These are phyloP conservation scores for Dunckerocampus dactyliophorus DNA, from an alignment of 2,113 vertebrate genomes.

Conservation along the genomic window DNA sequence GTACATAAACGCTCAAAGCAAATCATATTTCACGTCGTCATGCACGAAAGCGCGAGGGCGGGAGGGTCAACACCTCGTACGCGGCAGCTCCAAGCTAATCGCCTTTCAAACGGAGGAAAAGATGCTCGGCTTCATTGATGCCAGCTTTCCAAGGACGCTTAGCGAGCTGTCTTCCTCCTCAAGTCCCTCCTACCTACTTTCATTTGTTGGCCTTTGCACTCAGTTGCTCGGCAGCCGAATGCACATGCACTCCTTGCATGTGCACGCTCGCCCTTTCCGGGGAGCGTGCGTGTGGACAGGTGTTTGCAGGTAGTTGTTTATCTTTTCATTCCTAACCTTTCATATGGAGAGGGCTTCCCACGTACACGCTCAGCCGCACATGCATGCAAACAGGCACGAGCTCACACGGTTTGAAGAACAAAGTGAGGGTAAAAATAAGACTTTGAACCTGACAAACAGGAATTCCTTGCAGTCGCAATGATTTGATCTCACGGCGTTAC, in stretches of 20 bases:
- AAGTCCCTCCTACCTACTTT: constrained; percentile 21
- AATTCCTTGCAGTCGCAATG: constrained; percentile 55
- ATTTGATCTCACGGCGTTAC: constrained; percentile 54
- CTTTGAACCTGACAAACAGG: constrained; percentile 59
- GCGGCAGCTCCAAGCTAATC: constrained; percentile 97
- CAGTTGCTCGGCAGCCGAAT: constrained; percentile 49
- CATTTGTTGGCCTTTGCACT: constrained; percentile 34
- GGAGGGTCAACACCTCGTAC: constrained; percentile 82
- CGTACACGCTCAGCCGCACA: constrained; percentile 15
- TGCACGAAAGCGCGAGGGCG: constrained; percentile 54
- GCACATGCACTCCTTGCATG: constrained; percentile 27
- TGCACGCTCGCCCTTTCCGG: constrained; percentile 33
- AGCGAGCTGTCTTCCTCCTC: constrained; percentile 1
- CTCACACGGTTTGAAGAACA: constrained; percentile 56
- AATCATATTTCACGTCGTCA: constrained; percentile 90
- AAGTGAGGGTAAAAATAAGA: constrained; percentile 60
- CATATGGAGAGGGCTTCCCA: constrained; percentile 58
- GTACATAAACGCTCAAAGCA: constrained; percentile 98
- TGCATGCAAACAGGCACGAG: constrained; percentile 10
- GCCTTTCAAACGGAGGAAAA: constrained; percentile 91
- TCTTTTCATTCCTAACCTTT: constrained; percentile 69
- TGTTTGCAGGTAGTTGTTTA: constrained; percentile 77
- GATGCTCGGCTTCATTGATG: constrained; percentile 54
- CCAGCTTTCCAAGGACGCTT: constrained; percentile 39
- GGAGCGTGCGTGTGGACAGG: constrained; percentile 63